Evolutionary conservation across 2,797 vertebrate genomes (phyloP), one percentile per base, ranked within the genome.

Genomic region (Buceros bicornis): DNA sequence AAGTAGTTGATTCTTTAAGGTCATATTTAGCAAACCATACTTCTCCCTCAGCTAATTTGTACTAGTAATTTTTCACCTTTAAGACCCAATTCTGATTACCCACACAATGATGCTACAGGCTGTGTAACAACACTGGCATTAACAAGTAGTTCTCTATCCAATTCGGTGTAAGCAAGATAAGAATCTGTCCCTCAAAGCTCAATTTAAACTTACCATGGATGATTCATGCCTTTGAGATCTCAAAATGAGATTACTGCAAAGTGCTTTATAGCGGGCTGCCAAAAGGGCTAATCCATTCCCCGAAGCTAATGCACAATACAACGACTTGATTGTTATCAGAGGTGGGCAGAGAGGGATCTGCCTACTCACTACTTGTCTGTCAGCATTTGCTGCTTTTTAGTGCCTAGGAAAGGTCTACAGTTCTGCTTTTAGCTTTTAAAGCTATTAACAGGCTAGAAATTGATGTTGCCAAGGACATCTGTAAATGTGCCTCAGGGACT

Each of bases 401-500:
- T 87, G 67, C 72, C 93, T 89, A 89, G 90, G 90, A 96, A 95
- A 97, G 88, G 81, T 92, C 93, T 93, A 54, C 67, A 61, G 74
- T 77, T 84, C 82, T 97, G 91, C 94, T 96, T 97, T 96, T 97
- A 96, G 91, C 93, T 97, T 97, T 97, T 92, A 97, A 96, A 95
- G 93, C 96, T 97, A 94, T 95, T 95, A 97, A 94, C 86, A 65
- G 88, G 53, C 86, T 96, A 81, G 74, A 94, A 97, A 97, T 94
- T 95, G 92, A 96, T 96, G 96, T 97, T 97, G 90, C 85, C 89
- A 97, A 92, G 92, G 96, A 78, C 90, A 92, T 92, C 50, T 90
- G 74, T 95, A 93, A 96, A 91, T 85, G 88, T 85, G 86, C 96
- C 90, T 80, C 72, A 78, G 94, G 93, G 95, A 95, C 60, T 77